Conservation (phyloP, 2,113 vertebrate genomes). For the Sprattus sprattus region DNA sequence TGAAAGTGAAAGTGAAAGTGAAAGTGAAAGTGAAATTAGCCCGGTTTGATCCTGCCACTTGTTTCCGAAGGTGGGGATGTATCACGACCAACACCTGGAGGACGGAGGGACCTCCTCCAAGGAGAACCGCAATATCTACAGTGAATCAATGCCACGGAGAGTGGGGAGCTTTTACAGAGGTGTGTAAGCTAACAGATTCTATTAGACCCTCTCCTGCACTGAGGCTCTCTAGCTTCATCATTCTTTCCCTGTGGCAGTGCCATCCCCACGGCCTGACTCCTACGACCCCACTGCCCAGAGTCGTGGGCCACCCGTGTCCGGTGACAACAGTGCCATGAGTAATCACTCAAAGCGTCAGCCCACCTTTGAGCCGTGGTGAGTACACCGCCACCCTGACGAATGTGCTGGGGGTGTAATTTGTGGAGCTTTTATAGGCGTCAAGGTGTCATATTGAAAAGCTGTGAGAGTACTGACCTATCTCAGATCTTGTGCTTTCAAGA, state of each 20-base stretch:
- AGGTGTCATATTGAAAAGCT: neutral
- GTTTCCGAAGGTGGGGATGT: slow-evolving; percentile 80
- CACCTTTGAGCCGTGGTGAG: slow-evolving; percentile 92
- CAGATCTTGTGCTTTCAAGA: neutral
- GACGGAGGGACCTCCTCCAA: slow-evolving; percentile 85
- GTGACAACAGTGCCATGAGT: slow-evolving; percentile 78
- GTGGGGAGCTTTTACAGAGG: slow-evolving; percentile 98
- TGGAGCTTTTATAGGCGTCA: neutral
- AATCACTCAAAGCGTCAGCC: slow-evolving; percentile 94
- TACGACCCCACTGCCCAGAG: slow-evolving; percentile 84
- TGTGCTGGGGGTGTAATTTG: neutral
- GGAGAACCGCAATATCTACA: slow-evolving; percentile 95
- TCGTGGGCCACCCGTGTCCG: slow-evolving; percentile 78
- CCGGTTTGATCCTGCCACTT: slow-evolving; percentile 42
- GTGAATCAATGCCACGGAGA: slow-evolving; percentile 93
- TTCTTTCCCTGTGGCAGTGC: slow-evolving; percentile 71
- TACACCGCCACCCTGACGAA: neutral
- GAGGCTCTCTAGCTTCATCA: neutral
- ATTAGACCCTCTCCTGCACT: neutral
- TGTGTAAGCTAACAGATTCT: slow-evolving; percentile 50
- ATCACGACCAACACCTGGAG: slow-evolving; percentile 90
- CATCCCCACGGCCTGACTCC: slow-evolving; percentile 92
- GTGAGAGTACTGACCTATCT: neutral
- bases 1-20: too few relatives aligned
- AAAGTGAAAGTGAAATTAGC: too few relatives aligned